Conservation (phyloP, 2,113 vertebrate species). For the Nanorana parkeri region DNA sequence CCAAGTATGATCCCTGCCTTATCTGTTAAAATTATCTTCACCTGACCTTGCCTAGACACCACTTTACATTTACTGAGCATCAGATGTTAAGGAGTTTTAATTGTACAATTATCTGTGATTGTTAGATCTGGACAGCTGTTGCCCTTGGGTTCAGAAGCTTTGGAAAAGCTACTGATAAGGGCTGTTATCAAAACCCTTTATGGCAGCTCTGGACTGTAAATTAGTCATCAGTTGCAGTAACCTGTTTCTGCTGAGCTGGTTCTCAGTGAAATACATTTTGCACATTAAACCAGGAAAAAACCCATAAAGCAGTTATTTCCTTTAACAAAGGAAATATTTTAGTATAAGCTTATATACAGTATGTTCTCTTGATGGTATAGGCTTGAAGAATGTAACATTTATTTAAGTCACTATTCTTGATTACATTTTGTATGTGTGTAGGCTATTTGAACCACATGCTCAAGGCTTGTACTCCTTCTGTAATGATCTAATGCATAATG, state of each 20-base stretch:
- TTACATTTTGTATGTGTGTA: conserved; percentile 66
- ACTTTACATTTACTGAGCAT: conserved; percentile 56
- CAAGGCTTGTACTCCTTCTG: conserved; percentile 67
- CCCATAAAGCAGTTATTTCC: neutral
- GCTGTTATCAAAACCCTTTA: conserved; percentile 64
- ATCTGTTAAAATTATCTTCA: conserved; percentile 39
- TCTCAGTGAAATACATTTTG: conserved; percentile 68
- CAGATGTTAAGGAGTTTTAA: conserved; percentile 62
- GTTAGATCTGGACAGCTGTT: conserved; percentile 68
- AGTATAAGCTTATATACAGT: conserved; percentile 3
- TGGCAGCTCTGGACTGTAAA: conserved; percentile 56
- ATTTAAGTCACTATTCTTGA: conserved; percentile 61
- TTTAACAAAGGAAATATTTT: neutral
- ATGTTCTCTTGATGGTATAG: conserved; percentile 56
- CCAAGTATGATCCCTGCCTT: conserved; percentile 20
- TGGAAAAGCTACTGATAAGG: conserved; percentile 71
- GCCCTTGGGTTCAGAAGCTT: conserved; percentile 65
- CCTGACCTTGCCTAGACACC: conserved; percentile 57
- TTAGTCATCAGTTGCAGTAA: conserved; percentile 65
- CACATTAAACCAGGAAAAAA: conserved; percentile 63
- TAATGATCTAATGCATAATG: conserved; percentile 76
- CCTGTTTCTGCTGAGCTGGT: conserved; percentile 63
- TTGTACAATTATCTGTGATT: conserved; percentile 68
- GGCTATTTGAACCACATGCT: conserved; percentile 66
- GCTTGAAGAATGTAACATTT: conserved; percentile 61